Percentiles rank a stretch among this genome's conserved stretches.
Evolutionary conservation across 2,113 vertebrate genomes (phyloP).

Genomic region (Ovibos moschatus): DNA sequence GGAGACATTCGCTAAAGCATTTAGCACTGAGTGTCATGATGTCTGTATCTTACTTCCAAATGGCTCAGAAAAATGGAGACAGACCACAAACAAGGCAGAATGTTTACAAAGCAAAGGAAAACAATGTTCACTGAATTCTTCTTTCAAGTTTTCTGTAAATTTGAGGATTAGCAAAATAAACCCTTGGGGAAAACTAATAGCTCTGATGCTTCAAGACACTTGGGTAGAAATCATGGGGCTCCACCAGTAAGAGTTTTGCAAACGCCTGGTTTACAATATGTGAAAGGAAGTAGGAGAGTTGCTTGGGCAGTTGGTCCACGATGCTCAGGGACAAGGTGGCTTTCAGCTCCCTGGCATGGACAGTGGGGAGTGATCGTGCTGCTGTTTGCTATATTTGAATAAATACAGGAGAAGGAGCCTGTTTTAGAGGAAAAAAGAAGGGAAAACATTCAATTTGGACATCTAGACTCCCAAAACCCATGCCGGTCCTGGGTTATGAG

Average conservation of each 20-base stretch:
- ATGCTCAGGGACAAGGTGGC: not conserved
- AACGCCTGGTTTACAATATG: not conserved
- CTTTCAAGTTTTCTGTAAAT: not conserved
- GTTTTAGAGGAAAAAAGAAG: not conserved
- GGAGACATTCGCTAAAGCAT: not conserved
- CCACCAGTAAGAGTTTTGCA: too few relatives aligned
- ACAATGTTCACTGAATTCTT: not conserved
- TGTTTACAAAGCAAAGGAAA: not conserved
- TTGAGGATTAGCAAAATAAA: not conserved
- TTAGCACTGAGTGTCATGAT: not conserved
- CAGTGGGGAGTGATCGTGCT: not conserved
- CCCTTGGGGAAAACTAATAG: not conserved
- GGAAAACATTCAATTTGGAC: not conserved
- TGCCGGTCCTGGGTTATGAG: not conserved
- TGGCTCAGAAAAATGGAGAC: not conserved
- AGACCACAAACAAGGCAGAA: not conserved
- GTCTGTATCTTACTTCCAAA: not conserved
- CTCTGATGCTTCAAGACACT: not conserved
- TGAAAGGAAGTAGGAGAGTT: accelerated
- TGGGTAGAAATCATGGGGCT: not conserved
- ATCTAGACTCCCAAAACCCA: not conserved
- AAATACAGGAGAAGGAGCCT: not conserved
- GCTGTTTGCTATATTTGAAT: not conserved
- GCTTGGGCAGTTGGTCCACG: not conserved
- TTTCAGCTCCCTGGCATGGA: not conserved